These are phyloP conservation scores for Bombus soroeensis DNA, from an alignment of 1,140 invertebrate genomes.

Conservation along the genomic window DNA sequence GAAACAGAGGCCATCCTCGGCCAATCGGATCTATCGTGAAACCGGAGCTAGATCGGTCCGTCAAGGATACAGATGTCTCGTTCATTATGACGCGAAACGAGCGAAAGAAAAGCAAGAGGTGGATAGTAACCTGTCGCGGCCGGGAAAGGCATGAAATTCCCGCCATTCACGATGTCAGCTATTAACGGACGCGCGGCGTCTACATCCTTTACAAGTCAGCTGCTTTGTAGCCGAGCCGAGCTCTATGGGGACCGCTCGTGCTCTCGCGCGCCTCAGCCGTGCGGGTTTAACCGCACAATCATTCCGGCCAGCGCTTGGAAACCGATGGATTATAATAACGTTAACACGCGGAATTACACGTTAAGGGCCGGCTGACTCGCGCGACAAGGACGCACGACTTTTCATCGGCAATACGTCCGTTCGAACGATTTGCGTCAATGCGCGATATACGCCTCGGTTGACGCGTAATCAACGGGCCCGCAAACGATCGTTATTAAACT, in stretches of 20 bases:
- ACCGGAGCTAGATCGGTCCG: constrained; percentile 52
- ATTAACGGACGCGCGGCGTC: constrained; percentile 68
- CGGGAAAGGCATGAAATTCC: constrained; percentile 72
- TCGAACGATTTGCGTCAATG: constrained; percentile 55
- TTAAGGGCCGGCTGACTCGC: constrained; percentile 63
- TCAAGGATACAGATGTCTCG: constrained; percentile 69
- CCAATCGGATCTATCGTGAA: constrained; percentile 9
- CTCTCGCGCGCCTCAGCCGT: neutral
- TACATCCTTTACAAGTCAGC: constrained; percentile 72
- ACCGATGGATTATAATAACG: constrained; percentile 67
- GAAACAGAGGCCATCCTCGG: neutral
- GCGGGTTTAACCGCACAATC: constrained; percentile 66
- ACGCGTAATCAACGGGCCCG: constrained; percentile 42
- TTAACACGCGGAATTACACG: constrained; percentile 68
- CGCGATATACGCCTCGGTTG: constrained; percentile 3
- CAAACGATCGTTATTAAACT: constrained; percentile 37
- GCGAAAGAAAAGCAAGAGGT: constrained; percentile 66
- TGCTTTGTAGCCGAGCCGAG: constrained; percentile 64
- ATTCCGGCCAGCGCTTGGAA: constrained; percentile 60
- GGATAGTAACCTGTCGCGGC: constrained; percentile 65
- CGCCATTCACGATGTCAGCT: constrained; percentile 71
- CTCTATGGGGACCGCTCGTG: constrained; percentile 54
- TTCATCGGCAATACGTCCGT: constrained; percentile 49
- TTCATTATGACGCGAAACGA: constrained; percentile 69
- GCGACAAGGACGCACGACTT: constrained; percentile 58